phyloP scores from a whole-genome alignment of 1,140 invertebrate genomes.

The Atta texana region DNA sequence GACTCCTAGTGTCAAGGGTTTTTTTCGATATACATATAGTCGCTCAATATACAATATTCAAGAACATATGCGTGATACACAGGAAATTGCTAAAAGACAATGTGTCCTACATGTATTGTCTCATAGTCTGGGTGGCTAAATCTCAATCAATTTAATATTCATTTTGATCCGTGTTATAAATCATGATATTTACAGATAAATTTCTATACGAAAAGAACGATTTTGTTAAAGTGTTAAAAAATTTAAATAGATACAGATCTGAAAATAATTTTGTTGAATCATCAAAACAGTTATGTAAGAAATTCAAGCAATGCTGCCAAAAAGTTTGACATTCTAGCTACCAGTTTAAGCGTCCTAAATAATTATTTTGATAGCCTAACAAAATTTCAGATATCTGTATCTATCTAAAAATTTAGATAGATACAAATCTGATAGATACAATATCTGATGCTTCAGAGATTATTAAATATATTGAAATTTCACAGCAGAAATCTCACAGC shows the following conservation, averaged over 20 bases:
- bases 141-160: constrained; percentile 50
- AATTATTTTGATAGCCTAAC: too few relatives aligned
- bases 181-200: constrained; percentile 32
- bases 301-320: too few relatives aligned
- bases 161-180: constrained; percentile 57
- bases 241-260: too few relatives aligned
- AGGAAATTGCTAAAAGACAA: constrained; percentile 29
- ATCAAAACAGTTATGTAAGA: too few relatives aligned
- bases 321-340: too few relatives aligned
- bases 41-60: constrained; percentile 27
- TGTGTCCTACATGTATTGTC: constrained; percentile 2
- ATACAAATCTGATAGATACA: background rate
- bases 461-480: background rate
- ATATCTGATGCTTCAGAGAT: background rate
- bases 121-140: constrained; percentile 9
- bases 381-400: too few relatives aligned
- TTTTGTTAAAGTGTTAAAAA: too few relatives aligned
- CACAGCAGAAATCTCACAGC: background rate
- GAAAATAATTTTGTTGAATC: too few relatives aligned
- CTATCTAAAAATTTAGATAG: background rate
- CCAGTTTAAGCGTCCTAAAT: too few relatives aligned
- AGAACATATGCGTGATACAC: constrained; percentile 3
- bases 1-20: background rate
- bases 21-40: background rate
- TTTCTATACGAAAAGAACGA: background rate